These are phyloP conservation scores for Phalacrocorax carbo DNA, from an alignment of 2,113 vertebrate genomes.

Conservation along the genomic window DNA sequence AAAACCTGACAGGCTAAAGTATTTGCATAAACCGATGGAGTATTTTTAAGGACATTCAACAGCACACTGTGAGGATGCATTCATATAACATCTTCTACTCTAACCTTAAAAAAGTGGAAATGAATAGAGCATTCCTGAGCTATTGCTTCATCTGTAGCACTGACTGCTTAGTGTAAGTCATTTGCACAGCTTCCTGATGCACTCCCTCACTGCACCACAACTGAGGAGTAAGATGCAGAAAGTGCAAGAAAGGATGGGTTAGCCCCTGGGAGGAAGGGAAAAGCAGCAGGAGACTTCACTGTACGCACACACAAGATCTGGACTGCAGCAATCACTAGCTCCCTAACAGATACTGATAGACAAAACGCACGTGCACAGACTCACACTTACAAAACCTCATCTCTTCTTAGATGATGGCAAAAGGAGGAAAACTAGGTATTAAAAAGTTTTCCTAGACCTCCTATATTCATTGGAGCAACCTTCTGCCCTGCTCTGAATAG, in stretches of 20 bases:
- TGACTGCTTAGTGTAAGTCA: background rate
- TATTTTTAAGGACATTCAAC: background rate
- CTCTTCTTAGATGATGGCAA: background rate
- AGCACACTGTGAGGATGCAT: background rate
- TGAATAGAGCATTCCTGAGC: background rate
- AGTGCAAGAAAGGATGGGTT: background rate
- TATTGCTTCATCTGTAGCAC: background rate
- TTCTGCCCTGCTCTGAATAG: background rate
- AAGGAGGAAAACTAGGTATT: background rate
- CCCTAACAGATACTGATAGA: background rate
- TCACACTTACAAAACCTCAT: background rate
- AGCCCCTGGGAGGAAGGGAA: background rate
- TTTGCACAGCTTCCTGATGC: background rate
- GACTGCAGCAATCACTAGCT: background rate
- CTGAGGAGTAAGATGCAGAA: background rate
- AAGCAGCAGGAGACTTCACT: background rate
- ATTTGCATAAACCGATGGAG: background rate
- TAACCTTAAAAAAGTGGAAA: background rate
- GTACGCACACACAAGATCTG: rapidly evolving
- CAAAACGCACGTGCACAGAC: rapidly evolving
- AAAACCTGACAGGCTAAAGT: background rate
- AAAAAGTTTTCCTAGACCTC: background rate
- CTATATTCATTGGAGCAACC: rapidly evolving
- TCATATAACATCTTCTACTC: background rate
- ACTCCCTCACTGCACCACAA: too few relatives aligned